Evolutionary conservation across 30 jellyfish, hydroid and myxozoan genomes (phyloP).

Genomic region (Pelagia noctiluca): DNA sequence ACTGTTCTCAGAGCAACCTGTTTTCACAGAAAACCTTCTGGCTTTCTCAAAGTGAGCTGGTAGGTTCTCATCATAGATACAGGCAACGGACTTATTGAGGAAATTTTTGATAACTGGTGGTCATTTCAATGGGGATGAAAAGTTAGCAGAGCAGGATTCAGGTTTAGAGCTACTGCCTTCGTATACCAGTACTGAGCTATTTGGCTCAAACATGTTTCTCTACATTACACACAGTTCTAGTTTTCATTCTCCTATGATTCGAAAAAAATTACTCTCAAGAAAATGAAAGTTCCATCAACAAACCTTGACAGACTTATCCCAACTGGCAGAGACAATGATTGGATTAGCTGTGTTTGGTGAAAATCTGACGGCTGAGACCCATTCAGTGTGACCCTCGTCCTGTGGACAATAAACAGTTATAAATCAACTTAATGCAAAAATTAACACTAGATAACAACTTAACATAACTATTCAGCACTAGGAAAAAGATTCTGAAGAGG

Average conservation of each 20-base stretch:
- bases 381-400: conserved; percentile 93
- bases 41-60: conserved; percentile 10
- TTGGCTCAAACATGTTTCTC: no score
- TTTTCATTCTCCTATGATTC: no score
- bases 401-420: conserved; percentile 1
- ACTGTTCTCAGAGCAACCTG: background rate
- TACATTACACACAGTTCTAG: no score
- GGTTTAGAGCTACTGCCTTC: no score
- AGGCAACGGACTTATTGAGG: no score
- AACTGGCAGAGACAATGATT: conserved; percentile 95
- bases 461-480: no score
- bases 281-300: background rate
- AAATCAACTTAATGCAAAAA: background rate
- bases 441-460: no score
- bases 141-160: no score
- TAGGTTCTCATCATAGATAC: background rate
- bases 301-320: conserved; percentile 96
- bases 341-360: conserved; percentile 93
- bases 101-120: no score
- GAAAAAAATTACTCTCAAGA: background rate
- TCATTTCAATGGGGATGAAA: no score
- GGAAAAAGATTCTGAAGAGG: no score
- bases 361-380: conserved; percentile 96
- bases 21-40: background rate
- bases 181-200: no score